Evolutionary conservation across 1,140 invertebrate genomes (phyloP), one percentile per base, ranked within the genome.

Genomic region (Heliconius eleuchia): DNA sequence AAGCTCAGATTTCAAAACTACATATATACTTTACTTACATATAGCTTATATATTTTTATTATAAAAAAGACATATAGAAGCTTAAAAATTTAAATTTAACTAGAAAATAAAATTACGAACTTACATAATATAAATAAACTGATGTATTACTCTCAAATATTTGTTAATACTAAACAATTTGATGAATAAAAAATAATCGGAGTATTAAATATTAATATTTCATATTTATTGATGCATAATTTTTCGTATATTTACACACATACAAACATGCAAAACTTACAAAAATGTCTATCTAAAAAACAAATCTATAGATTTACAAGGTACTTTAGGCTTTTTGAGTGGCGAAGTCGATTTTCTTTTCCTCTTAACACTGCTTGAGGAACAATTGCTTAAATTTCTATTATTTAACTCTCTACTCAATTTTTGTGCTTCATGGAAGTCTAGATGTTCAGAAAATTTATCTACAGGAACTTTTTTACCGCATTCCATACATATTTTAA

Each of bases 361-460:
- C 74, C 91, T 86, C 82, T 92, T 94, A 18, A 78, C 79, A 83
- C 72, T 87, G 71, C 76, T 91, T 66, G 74, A 76, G 60, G 55
- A 77, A 30, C 60, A 76, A 30, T 73, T 72, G 39, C 79, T 88
- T 86, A 30, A 76, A 88, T 27, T 87, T 86, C 94, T 93, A 92
- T 82, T 84, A 74, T 84, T 86, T 66, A 86, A 73, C 74, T 84
- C 80, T 52, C 93, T 91, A 85, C 96, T 96, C 50, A 97, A 85
- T 84, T 95, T 96, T 85, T 96, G 96, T 6, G 97, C 97, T 79
- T 96, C 91, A 87, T 97, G 97, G 90, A 96, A 97, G 92, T 97
- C 97, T 77, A 95, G 89, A 89, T 97, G 97, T 84, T 96, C 96
- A 18, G 88, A 79, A 86, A 96, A 95, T 79, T 96, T 96, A 7